Evolutionary conservation across 2,888 invertebrate species (phyloP), one percentile per base, ranked within the genome.

Genomic region (Meiosimyza platycephala): DNA sequence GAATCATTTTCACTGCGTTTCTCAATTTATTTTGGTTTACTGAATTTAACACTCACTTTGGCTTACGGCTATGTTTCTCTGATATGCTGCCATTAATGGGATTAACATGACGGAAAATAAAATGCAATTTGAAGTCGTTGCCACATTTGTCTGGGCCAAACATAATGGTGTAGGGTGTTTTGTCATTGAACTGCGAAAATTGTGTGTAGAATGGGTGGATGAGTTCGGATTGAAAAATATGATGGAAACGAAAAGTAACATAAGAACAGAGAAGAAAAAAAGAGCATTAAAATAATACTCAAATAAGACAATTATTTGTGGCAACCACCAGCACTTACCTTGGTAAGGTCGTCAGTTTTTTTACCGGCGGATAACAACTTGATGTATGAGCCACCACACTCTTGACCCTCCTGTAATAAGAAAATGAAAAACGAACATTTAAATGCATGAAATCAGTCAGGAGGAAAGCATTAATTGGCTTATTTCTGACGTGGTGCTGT

Each of bases 81-180:
- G 95, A 94, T 78, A 95, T 89, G 33, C 92, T 90, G 62, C 95
- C 96, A 85, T 96, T 99, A 81, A 92, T 90, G 12, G 98, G 99
- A 89, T 99, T 99, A 86, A 91, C 93, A 87, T 98, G 98, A 68
- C 95, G 92, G 89, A 99, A 97, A 87, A 99, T 99, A 86, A 93
- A 93, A 85, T 93, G 93, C 85, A 97, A 92, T 89, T 98, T 98
- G 84, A 95, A 93, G 86, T 97, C 96, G 84, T 94, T 95, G 76
- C 99, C 99, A 88, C 99, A 99, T 88, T 98, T 99, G 90, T 99
- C 99, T 11, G 99, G 99, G 0, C 99, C 99, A 89, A 99, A 99
- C 99, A 99, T 99, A 82, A 99, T 96, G 3, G 97, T 95, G 89
- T 99, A 99, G 0, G 97, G 94, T 0, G 98, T 97, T 88, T 97